These are phyloP conservation scores for Nomada goodeniana DNA, from an alignment of 2,888 invertebrate species.

Conservation along the genomic window DNA sequence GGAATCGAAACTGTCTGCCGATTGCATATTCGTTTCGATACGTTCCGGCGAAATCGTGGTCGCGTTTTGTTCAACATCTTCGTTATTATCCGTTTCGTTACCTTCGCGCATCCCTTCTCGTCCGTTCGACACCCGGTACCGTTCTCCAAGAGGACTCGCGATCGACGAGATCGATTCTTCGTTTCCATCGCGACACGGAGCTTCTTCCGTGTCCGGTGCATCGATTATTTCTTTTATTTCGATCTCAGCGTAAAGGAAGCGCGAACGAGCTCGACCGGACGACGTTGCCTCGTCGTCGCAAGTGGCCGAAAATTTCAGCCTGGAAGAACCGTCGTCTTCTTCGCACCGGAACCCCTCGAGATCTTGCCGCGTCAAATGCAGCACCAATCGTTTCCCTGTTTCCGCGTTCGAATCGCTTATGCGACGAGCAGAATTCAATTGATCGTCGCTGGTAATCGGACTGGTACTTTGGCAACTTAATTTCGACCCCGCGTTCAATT, in stretches of 20 bases:
- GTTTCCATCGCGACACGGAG: too few relatives aligned
- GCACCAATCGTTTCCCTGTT: too few relatives aligned
- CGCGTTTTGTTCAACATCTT: not conserved
- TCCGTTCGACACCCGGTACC: too few relatives aligned
- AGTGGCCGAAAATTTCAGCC: not conserved
- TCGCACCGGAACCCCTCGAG: not conserved
- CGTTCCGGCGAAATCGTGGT: not conserved
- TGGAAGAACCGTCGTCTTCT: conserved; percentile 1
- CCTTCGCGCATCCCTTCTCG: not conserved
- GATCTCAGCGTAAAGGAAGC: not conserved
- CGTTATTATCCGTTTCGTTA: not conserved
- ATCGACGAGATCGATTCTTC: too few relatives aligned
- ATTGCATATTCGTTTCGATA: not conserved
- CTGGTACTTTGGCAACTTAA: too few relatives aligned
- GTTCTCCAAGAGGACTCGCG: too few relatives aligned
- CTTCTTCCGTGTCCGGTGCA: not conserved
- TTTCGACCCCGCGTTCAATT: too few relatives aligned
- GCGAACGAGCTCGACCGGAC: too few relatives aligned
- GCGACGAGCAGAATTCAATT: too few relatives aligned
- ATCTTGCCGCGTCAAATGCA: not conserved
- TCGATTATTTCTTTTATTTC: not conserved
- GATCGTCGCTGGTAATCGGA: too few relatives aligned
- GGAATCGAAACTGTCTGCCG: conserved; percentile 14
- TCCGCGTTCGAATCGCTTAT: not conserved
- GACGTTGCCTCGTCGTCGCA: not conserved